Percentiles rank a stretch among this genome's conserved stretches.
These are phyloP conservation scores for Plumapathes pennacea DNA, from an alignment of 92 coral and sea anemone genomes.

Conservation along the genomic window DNA sequence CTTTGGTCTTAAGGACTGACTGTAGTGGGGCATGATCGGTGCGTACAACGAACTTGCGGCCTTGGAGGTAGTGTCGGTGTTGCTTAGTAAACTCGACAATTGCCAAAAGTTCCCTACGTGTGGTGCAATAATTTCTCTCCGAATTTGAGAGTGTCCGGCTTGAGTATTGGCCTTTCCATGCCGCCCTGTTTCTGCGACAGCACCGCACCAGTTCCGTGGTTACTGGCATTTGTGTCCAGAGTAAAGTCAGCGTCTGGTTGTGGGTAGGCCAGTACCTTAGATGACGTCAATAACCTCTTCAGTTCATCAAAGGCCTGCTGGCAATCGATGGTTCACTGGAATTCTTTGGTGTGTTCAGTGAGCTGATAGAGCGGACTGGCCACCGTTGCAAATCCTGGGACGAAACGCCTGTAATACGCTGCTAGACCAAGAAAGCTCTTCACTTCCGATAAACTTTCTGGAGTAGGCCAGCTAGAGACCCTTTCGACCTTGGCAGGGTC, in stretches of 20 bases:
- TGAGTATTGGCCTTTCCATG: conserved; percentile 26
- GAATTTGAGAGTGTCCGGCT: conserved; percentile 33
- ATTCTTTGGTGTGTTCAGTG: conserved; percentile 35
- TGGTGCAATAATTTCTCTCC: conserved; percentile 25
- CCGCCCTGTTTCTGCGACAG: conserved; percentile 41
- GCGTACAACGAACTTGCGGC: conserved; percentile 20
- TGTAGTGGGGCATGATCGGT: conserved; percentile 54
- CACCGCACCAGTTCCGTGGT: conserved; percentile 55
- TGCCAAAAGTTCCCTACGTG: conserved; percentile 28
- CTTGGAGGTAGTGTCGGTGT: conserved; percentile 36
- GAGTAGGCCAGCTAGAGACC: background rate
- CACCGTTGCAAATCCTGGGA: conserved; percentile 36
- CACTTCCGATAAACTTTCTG: background rate
- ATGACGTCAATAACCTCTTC: conserved; percentile 33
- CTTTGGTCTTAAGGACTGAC: conserved; percentile 35
- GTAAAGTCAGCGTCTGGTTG: conserved; percentile 11
- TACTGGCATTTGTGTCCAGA: conserved; percentile 44
- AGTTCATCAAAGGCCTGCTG: conserved; percentile 31
- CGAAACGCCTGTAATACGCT: conserved; percentile 52
- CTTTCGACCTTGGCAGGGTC: background rate
- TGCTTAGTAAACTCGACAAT: conserved; percentile 44
- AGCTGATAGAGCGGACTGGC: conserved; percentile 51
- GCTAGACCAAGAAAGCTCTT: conserved; percentile 34
- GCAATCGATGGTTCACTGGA: conserved; percentile 23
- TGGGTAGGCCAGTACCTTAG: conserved; percentile 45